These are phyloP conservation scores for Myiopsitta monachus DNA, from an alignment of 2,113 vertebrate genomes.

Conservation along the genomic window DNA sequence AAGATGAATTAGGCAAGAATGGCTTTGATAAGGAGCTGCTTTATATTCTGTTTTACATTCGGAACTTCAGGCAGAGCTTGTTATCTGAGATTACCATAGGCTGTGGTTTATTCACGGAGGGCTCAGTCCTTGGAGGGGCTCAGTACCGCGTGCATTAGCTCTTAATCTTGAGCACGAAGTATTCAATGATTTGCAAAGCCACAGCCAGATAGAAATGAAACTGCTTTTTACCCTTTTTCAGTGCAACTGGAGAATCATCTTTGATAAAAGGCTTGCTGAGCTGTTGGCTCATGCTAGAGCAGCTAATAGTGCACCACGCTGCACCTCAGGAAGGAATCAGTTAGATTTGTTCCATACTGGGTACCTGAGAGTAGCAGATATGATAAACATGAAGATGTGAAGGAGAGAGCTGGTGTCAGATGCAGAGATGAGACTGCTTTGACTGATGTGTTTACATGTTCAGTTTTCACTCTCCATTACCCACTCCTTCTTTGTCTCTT, in stretches of 20 bases:
- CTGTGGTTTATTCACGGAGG: background rate
- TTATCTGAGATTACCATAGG: background rate
- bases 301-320: fast-evolving
- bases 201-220: background rate
- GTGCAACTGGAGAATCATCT: background rate
- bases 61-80: background rate
- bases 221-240: background rate
- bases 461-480: constrained; percentile 35
- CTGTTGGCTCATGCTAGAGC: background rate
- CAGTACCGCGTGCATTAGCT: fast-evolving
- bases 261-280: background rate
- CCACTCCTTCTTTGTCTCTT: background rate
- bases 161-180: background rate
- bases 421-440: background rate
- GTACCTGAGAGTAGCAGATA: background rate
- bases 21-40: background rate
- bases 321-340: background rate
- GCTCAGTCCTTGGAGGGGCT: background rate
- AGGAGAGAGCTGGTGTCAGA: background rate
- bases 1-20: background rate
- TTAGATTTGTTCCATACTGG: fast-evolving
- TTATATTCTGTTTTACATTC: background rate
- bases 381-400: background rate
- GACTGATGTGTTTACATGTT: constrained; percentile 45
- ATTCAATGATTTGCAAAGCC: background rate